Base-by-base conservation (phyloP, 2,797 vertebrate species). In the Lates japonicus region DNA sequence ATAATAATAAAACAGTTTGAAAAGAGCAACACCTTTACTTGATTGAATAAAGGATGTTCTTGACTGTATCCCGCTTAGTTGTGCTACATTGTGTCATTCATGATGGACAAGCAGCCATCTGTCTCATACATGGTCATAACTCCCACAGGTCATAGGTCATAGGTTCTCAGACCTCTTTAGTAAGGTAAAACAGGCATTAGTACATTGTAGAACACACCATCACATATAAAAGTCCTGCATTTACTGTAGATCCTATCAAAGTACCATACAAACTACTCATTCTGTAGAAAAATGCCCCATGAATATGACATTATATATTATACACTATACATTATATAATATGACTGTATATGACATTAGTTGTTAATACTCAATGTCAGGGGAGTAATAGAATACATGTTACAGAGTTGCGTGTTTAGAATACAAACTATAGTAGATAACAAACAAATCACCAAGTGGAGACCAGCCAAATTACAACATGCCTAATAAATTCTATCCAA, bases 41-140 rank as follows among this genome's bases (percentile, higher is more conserved):
- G 95, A 95, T 96, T 96, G 94, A 96, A 96, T 96, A 95, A 96
- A 95, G 95, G 94, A 96, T 96, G 96, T 96, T 96, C 96, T 96
- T 93, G 92, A 95, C 96, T 96, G 96, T 96, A 95, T 62, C 42
- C 13, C 25, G 65, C 11, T n/a, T 7, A 4, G 20, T 48, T 79
- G 39, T 89, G 60, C 90, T 91, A 41, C 84, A n/a, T n/a, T 76
- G 25, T 46, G 25, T 78, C 25, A 11, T 49, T 29, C 22, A 20
- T 51, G 49, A 51, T 51, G n/a, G 49, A 22, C n/a, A 16, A 51
- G n/a, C n/a, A 12, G 49, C 49, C 10, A 5, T 17, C 46, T 51
- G 49, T 51, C n/a, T 51, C 49, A 51, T n/a, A 51, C 48, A 4
- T n/a, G 48, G 48, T 17, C 16, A 7, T 19, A 5, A 17, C 16